Evolutionary conservation across 2,888 invertebrate species (phyloP).

Genomic region (Hartigia nigra): DNA sequence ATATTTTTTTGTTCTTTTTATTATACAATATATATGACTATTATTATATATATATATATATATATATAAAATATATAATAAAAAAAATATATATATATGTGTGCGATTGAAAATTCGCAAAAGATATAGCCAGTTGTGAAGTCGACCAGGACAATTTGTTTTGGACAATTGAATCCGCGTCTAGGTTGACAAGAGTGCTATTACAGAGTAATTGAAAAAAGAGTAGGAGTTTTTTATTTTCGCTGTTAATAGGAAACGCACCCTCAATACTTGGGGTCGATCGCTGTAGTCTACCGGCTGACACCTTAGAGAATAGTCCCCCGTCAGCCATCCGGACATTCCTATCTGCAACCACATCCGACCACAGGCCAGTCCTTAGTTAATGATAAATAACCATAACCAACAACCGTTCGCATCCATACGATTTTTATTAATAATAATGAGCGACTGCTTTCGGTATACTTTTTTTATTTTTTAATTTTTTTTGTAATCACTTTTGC

Average conservation of each 20-base stretch:
- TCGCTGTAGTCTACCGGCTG: conserved; percentile 97
- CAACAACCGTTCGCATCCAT: neutral
- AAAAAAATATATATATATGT: neutral
- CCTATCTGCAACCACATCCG: conserved; percentile 80
- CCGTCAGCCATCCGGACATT: conserved; percentile 93
- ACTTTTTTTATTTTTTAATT: neutral
- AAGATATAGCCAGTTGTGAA: neutral
- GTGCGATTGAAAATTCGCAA: neutral
- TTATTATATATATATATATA: too few species aligned
- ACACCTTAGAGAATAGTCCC: conserved; percentile 94
- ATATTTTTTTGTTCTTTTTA: too few species aligned
- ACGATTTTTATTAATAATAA: neutral
- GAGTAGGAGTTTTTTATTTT: conserved; percentile 14
- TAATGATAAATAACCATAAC: conserved; percentile 4
- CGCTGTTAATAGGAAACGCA: conserved; percentile 69
- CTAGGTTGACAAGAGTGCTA: neutral
- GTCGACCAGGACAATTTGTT: neutral
- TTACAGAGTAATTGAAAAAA: neutral
- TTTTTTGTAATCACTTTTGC: neutral
- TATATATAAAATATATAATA: too few species aligned
- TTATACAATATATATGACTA: too few species aligned
- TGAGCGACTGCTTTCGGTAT: neutral
- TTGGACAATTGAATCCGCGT: neutral
- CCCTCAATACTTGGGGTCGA: conserved; percentile 90
- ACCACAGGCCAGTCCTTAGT: conserved; percentile 56